Base-by-base conservation (phyloP, 1,140 invertebrate species). In the Philaenus spumarius region DNA sequence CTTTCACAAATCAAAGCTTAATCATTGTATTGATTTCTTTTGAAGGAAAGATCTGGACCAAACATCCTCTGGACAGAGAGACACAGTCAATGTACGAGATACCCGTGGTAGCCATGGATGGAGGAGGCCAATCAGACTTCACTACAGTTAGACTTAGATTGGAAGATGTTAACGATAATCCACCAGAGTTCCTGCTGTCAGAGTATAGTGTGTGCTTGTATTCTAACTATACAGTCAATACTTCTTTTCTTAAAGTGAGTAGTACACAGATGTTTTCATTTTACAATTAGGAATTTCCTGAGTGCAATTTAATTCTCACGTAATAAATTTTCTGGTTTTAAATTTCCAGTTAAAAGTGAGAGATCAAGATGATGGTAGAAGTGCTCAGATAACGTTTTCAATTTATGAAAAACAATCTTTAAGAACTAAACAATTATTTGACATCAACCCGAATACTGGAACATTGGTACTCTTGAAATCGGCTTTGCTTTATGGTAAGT, bases 91-190 rank as follows among this genome's bases (percentile, higher is more conserved):
- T 84, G 12, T 93, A 89, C 70, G 84, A 88, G 68, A 79, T 95
- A 52, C 83, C 85, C 0, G 79, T 96, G 9, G 84, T 87, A 71
- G 93, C 91, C 14, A 84, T 82, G 11, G 93, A 96, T 73, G 85
- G 84, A 48, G 93, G 93, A 43, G 88, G 88, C 3, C 80, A 83
- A 68, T 83, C 85, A 46, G 87, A 85, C 4, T 93, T 90, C 70
- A 79, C 89, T 1, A 82, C 80, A 7, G 81, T 97, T 4, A 76
- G 86, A 66, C 83, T 96, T 11, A 82, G 80, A 65, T 82, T 97
- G 9, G 75, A 73, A 5, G 93, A 97, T 75, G 80, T 84, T 53
- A 97, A 97, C 75, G 94, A 97, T 69, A 92, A 95, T 73, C 71
- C 81, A 45, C 94, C 94, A 0, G 72, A 75, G 45, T 97, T 96